Percentiles rank a stretch among this genome's conserved stretches.
phyloP scores from a whole-genome alignment of 37 sponge, comb jelly and placozoan species.

The Theonella swinhoei region DNA sequence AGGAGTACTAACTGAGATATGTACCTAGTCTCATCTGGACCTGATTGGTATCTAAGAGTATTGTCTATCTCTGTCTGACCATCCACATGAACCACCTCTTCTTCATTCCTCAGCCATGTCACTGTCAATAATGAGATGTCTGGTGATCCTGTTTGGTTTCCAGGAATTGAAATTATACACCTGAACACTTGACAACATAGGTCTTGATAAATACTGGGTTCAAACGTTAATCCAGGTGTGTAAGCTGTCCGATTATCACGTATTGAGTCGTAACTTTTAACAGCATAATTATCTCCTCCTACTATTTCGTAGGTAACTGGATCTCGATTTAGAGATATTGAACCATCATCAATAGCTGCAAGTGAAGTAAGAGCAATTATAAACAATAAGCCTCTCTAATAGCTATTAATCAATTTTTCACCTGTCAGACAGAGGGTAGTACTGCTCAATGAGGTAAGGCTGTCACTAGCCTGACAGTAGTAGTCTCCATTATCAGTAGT shows the following conservation, averaged over 20 bases:
- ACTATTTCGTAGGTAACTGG: neutral
- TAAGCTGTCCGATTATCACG: neutral
- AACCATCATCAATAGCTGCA: neutral
- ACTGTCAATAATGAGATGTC: neutral
- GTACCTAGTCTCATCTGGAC: neutral
- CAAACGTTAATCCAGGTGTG: neutral
- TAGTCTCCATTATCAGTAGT: constrained; percentile 26
- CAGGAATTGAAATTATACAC: neutral
- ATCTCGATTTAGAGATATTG: neutral
- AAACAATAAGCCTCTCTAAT: neutral
- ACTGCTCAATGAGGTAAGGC: neutral
- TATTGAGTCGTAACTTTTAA: neutral
- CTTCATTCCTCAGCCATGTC: neutral
- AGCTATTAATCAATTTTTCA: neutral
- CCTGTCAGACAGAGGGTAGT: constrained; percentile 8
- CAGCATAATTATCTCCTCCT: neutral
- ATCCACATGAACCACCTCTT: neutral
- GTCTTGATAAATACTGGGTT: neutral
- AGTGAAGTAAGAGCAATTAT: neutral
- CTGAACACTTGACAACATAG: neutral
- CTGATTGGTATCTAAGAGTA: neutral
- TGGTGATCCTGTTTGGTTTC: neutral
- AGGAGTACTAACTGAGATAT: neutral
- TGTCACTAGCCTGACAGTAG: constrained; percentile 8
- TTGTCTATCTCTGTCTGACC: neutral